Base-by-base conservation (phyloP, 92 coral and sea anemone species). In the Epizoanthus illoricatus region DNA sequence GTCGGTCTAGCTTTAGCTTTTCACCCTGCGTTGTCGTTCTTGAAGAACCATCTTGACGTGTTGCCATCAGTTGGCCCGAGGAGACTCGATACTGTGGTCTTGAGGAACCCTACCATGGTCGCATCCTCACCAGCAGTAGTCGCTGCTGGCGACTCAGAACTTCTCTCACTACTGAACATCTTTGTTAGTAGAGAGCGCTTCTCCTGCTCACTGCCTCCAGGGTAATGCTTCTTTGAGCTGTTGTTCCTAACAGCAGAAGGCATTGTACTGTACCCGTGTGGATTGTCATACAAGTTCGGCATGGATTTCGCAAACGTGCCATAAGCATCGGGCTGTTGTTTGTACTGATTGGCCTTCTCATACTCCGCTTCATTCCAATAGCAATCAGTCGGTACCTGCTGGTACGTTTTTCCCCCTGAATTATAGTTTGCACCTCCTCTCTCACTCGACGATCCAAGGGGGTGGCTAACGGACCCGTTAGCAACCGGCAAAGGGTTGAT, bases 81-180 rank as follows among this genome's bases (percentile, higher is more conserved):
- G 6, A 93, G 47, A 41, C 91, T 85, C 3, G 87, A 79, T 52
- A 92, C 91, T 54, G 85, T 81, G 10, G 97, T 93, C 80, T 89
- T 93, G 57, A 93, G 65, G 68, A 86, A 89, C 4, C 90, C 90
- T n/a, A 91, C 94, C 39, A 90, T 74, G 4, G 92, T 86, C 7
- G 87, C 84, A 33, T 91, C 90, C 6, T 86, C 94, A 3, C 74
- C 58, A 42, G 36, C 23, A 40, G 21, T 40, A 52, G 15, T 15
- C 33, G 56, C 74, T 18, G 61, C 73, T 4, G 75, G 23, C 17
- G 74, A 80, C 8, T 87, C 33, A 2, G 82, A 19, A 21, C 54
- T 17, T 55, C 80, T 88, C 69, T 90, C 88, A 0, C 86, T 86
- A 2, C 86, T 70, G 7, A 79, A 87, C 18, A 86, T 75, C 15